Evolutionary conservation across 2,113 vertebrate species (phyloP), one percentile per base, ranked within the genome.

Genomic region (Peucedramus taeniatus): DNA sequence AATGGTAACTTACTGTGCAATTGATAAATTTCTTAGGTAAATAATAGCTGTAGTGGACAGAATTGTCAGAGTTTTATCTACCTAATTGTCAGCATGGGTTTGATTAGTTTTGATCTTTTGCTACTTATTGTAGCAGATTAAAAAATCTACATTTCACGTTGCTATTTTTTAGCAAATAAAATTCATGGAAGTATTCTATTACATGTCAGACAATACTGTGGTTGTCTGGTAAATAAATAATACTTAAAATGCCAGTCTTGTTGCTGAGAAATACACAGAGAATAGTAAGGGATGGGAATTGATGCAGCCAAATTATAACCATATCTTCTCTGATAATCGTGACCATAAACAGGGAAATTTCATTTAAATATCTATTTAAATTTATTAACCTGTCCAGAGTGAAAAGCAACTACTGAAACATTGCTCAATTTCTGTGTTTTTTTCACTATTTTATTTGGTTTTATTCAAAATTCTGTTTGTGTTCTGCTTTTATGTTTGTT

Each of bases 211-310:
- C 11, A 66, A 31, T 53, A 65, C 27, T 1, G 1, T 26, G 35
- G 6, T 82, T 83, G 35, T 90, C 57, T 96, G 61, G 86, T 94
- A 86, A 95, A 93, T 89, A 96, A 97, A 92, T 84, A 87, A 77
- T 89, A 61, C 66, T 91, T 90, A 81, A 96, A 95, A 87, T 65
- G 51, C 53, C 51, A 63, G 51, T 26, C 64, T 95, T 95, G 16
- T 76, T 83, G 27, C 40, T 88, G 79, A 96, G 93, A 89, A 63
- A 77, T 66, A 71, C 65, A 72, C 4, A 15, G 66, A 78, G 42
- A 95, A 64, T 22, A 89, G 14, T 47, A 95, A 45, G 42, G 21
- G 20, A n/a, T 47, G 33, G 63, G 42, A 70, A 91, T 31, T 15
- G 21, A 37, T 39, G 71, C 53, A 87, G 76, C 45, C 61, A 89